These are phyloP conservation scores for Microplitis mediator DNA, from an alignment of 1,140 invertebrate genomes.

Conservation along the genomic window DNA sequence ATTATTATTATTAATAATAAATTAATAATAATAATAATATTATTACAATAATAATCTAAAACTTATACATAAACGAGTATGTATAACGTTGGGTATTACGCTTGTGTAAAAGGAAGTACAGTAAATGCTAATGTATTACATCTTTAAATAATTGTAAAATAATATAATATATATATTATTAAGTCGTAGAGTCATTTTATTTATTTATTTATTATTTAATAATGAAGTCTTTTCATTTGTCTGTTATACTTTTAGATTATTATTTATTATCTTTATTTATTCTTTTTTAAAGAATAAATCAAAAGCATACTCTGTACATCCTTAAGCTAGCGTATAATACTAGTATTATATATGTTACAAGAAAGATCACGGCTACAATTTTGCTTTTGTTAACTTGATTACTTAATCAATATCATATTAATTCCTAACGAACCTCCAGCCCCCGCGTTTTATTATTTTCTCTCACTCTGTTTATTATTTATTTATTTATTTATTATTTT, in stretches of 20 bases:
- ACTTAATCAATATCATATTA: not conserved
- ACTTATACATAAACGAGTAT: conserved; percentile 46
- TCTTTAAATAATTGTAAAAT: not conserved
- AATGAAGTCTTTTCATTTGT: not conserved
- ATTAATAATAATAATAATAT: no score
- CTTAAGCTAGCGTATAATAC: conserved; percentile 21
- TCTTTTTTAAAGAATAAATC: not conserved
- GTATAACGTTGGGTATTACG: conserved; percentile 37
- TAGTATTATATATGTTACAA: conserved; percentile 31
- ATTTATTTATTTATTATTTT: conserved; percentile 3
- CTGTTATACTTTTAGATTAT: not conserved
- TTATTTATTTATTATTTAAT: not conserved
- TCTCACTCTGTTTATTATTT: not conserved
- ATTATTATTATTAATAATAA: conserved; percentile 13
- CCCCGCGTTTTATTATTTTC: not conserved
- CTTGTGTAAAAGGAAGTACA: not conserved
- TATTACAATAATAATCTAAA: conserved; percentile 41
- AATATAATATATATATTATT: not conserved
- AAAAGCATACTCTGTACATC: not conserved
- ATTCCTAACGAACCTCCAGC: not conserved
- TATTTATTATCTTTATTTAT: not conserved
- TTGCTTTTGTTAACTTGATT: conserved; percentile 1
- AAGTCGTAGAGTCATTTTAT: not conserved
- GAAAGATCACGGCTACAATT: conserved; percentile 22
- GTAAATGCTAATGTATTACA: not conserved